Evolutionary conservation across 1,140 invertebrate genomes (phyloP).

Genomic region (Zaprionus capensis): DNA sequence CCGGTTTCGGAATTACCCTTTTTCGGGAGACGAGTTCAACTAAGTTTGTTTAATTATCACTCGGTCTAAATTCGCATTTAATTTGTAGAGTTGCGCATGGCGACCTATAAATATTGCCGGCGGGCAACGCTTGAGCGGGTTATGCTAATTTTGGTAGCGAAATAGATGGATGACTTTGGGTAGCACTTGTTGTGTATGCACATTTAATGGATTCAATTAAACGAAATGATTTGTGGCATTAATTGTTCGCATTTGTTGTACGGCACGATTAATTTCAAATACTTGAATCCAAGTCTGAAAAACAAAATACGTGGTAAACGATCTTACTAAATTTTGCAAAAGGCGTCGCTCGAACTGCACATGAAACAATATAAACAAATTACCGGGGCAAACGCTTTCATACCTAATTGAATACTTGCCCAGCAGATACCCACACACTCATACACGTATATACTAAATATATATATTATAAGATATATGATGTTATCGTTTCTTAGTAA

Average conservation of each 20-base stretch:
- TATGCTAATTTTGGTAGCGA: constrained; percentile 42
- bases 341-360: constrained; percentile 46
- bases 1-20: constrained; percentile 24
- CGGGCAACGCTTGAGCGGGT: constrained; percentile 40
- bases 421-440: neutral
- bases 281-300: constrained; percentile 7
- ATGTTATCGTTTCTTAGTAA: neutral
- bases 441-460: neutral
- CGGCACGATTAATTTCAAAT: constrained; percentile 58
- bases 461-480: neutral
- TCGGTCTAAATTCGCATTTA: constrained; percentile 53
- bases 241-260: constrained; percentile 63
- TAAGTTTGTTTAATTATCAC: constrained; percentile 62
- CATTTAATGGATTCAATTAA: constrained; percentile 70
- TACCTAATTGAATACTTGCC: constrained; percentile 55
- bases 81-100: constrained; percentile 42
- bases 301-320: constrained; percentile 41
- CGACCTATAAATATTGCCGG: constrained; percentile 63
- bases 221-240: constrained; percentile 55
- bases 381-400: constrained; percentile 41
- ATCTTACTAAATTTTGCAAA: constrained; percentile 26
- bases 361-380: constrained; percentile 72
- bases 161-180: constrained; percentile 68
- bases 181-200: constrained; percentile 57
- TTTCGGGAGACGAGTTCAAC: constrained; percentile 11